These are phyloP conservation scores for Pseudochaenichthys georgianus DNA, from an alignment of 2,797 vertebrate species.

Conservation along the genomic window DNA sequence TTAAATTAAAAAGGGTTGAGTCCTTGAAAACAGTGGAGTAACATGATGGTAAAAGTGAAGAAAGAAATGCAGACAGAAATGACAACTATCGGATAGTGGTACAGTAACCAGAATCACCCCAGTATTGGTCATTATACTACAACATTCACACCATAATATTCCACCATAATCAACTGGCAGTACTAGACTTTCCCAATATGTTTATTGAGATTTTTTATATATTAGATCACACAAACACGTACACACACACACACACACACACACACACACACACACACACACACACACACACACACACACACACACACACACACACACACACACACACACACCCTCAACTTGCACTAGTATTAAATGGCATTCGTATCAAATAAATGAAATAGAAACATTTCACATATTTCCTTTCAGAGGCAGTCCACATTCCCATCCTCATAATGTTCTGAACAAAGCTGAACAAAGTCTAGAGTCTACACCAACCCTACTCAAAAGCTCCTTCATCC, in stretches of 20 bases:
- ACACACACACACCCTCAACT: slow-evolving; percentile 57
- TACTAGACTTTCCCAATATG: neutral
- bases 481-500: no score
- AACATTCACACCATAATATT: neutral
- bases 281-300: slow-evolving; percentile 55
- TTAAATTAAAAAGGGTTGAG: no score
- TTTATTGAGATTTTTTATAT: no score
- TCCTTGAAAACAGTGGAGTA: neutral
- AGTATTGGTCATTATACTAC: neutral
- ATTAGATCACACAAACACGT: no score
- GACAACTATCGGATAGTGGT: neutral
- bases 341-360: no score
- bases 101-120: neutral
- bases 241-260: slow-evolving; percentile 38
- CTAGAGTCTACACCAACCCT: no score
- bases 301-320: slow-evolving; percentile 47
- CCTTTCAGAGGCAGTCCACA: no score
- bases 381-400: no score
- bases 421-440: no score
- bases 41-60: neutral
- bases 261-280: slow-evolving; percentile 38
- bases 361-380: no score
- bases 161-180: neutral
- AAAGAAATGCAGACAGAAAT: neutral
- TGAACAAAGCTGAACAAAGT: no score